These are phyloP conservation scores for Malachius bipustulatus DNA, from an alignment of 2,888 invertebrate species.

Conservation along the genomic window DNA sequence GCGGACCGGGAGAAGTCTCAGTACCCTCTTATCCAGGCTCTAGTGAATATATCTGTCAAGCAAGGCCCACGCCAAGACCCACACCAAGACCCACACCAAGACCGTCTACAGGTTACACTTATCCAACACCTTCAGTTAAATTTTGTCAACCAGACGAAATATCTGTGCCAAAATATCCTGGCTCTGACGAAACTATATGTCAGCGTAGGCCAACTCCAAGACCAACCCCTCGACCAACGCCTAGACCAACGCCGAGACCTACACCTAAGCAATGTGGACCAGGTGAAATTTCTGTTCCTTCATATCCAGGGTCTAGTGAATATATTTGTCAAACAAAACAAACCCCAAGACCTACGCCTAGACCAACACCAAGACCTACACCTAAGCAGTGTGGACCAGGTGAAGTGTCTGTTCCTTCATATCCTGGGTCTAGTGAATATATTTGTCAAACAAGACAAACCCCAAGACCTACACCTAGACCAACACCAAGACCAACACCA, in stretches of 20 bases:
- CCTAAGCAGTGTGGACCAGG: too few relatives aligned
- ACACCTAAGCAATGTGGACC: neutral
- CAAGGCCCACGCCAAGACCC: neutral
- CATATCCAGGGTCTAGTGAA: neutral
- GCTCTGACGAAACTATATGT: neutral
- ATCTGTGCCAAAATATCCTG: constrained; percentile 1
- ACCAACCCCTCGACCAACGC: neutral
- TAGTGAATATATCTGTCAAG: neutral
- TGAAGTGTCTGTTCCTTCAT: neutral
- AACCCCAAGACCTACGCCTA: constrained; percentile 1
- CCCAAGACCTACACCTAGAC: neutral
- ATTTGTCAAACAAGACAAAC: constrained; percentile 2
- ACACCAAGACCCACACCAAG: neutral
- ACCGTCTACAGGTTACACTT: constrained; percentile 6
- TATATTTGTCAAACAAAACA: constrained; percentile 7
- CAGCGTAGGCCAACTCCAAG: neutral
- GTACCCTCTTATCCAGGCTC: constrained; percentile 1
- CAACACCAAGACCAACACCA: neutral
- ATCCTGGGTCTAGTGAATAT: neutral
- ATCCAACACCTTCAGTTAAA: constrained; percentile 1
- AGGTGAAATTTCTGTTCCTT: neutral
- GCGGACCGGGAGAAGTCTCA: neutral
- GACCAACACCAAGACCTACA: neutral
- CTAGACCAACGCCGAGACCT: neutral
- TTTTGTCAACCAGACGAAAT: neutral